Evolutionary conservation across 2,888 invertebrate species (phyloP), one percentile per base, ranked within the genome.

Genomic region (Sisyra nigra): DNA sequence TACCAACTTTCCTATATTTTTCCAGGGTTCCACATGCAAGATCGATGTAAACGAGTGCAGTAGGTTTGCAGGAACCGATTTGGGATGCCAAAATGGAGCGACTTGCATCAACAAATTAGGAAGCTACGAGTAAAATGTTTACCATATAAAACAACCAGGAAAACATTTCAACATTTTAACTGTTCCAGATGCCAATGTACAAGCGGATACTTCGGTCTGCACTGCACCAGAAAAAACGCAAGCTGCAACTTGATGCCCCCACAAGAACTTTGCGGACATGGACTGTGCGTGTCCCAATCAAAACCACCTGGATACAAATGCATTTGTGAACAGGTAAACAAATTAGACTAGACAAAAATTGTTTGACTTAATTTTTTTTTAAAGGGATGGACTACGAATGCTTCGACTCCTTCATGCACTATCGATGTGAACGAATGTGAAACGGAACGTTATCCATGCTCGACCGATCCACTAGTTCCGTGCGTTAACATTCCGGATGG

Each of bases 31-130:
- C 3, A 62, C 59, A 2, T 94, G 94, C 59, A 72, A 76, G 40
- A 58, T 61, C 2, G 93, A 94, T 59, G 83, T 93, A 0, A 83
- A 94, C 56, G 94, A 94, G 64, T 94, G 94, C 59, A 66, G 69
- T 1, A 69, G 72, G 52, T 85, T 78, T 54, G 69, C 71, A 6
- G 88, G 87, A 29, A 91, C 91, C 0, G 89, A 86, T 56, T 67
- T 87, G 35, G 92, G 91, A 2, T 94, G 94, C 59, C 92, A 93
- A 64, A 89, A 93, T 63, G 84, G 84, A 10, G 92, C 82, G 0
- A 79, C 78, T 3, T 93, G 93, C 55, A 61, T 76, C 14, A 92
- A 93, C 58, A 73, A 68, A 45, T 74, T 71, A 2, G 93, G 93
- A 43, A 68, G 78, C 10, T 93, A 84, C 59, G 75, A 76, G 76